Conservation (phyloP, 1,140 invertebrate genomes). For the Callitettix versicolor region DNA sequence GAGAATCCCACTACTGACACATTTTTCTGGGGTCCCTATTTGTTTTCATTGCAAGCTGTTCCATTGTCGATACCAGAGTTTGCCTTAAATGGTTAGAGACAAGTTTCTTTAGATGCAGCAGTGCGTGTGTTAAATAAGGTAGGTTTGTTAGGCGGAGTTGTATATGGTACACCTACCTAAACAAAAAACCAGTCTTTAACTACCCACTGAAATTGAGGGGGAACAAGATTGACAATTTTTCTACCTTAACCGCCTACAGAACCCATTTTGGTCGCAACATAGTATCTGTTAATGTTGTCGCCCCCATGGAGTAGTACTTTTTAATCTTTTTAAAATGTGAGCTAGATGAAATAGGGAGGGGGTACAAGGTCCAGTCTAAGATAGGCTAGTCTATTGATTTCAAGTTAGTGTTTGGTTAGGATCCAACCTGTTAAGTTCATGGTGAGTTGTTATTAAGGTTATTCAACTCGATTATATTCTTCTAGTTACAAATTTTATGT, state of each 20-base stretch:
- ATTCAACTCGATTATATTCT: too few species aligned
- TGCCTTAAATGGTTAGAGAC: constrained; percentile 3
- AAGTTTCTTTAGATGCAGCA: constrained; percentile 5
- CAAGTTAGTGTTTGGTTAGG: constrained; percentile 7
- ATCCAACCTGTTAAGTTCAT: too few species aligned
- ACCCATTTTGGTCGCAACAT: constrained; percentile 8
- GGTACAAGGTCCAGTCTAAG: constrained; percentile 8
- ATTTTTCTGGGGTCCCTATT: too few species aligned
- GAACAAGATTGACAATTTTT: constrained; percentile 10
- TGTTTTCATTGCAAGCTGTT: too few species aligned
- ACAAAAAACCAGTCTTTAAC: constrained; percentile 2
- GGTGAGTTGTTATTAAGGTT: too few species aligned
- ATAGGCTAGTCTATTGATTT: constrained; percentile 8
- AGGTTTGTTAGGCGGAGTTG: constrained; percentile 10
- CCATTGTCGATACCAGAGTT: not conserved
- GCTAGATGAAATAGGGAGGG: constrained; percentile 6
- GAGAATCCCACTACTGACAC: too few species aligned
- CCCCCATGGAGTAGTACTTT: not conserved
- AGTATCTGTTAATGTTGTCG: constrained; percentile 3
- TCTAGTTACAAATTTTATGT: too few species aligned
- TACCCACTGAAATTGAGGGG: not conserved
- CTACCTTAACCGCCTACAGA: constrained; percentile 3
- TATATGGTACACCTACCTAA: constrained; percentile 8
- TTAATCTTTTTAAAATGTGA: constrained; percentile 4
- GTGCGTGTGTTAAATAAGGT: constrained; percentile 6